Base-by-base conservation (phyloP, 2,888 invertebrate species). In the Encarsia formosa region DNA sequence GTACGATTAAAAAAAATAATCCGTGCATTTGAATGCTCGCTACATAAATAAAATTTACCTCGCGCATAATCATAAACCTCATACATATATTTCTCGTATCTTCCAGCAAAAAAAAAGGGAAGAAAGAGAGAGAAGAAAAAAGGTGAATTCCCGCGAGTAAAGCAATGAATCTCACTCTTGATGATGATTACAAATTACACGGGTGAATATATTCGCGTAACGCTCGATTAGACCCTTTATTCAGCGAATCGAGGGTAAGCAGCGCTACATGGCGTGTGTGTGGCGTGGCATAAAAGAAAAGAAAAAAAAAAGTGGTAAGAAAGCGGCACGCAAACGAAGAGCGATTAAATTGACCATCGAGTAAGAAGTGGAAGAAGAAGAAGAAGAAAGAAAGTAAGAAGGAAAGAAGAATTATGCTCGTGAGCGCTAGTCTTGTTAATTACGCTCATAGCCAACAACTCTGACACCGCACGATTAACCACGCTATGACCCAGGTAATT, bases 161-260 rank as follows among this genome's bases (percentile, higher is more conserved):
- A 16, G 34, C 31, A 40, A 48, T 44, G 49, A 53, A 53, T 53
- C 39, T 40, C 20, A 2, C 35, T 15, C 34, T 18, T 18, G 39
- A 31, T 41, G 53, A 53, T 18, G 35, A 53, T 53, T 49, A 53
- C 44, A 53, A 53, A 53, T 49, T 53, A 49, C 45, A 18, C 45
- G 23, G 26, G 48, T 19, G 45, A 49, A 45, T 45, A 37, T 52
- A 49, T 53, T 49, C 49, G 40, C 53, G 49, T 53, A 31, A 15
- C 45, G 37, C 40, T 45, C 49, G 49, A 53, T 49, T 49, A 44
- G 48, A 48, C 48, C 26, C 41, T 49, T 41, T 49, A 37, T 49
- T 49, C 42, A 43, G 49, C 45, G 34, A 23, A 31, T 29, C 20
- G 39, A 39, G 24, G n/a, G n/a, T n/a, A n/a, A n/a, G n/a, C n/a